Percentiles rank a stretch among this genome's conserved stretches.
phyloP scores from a whole-genome alignment of 2,797 vertebrate genomes.

The Cynopterus sphinx region DNA sequence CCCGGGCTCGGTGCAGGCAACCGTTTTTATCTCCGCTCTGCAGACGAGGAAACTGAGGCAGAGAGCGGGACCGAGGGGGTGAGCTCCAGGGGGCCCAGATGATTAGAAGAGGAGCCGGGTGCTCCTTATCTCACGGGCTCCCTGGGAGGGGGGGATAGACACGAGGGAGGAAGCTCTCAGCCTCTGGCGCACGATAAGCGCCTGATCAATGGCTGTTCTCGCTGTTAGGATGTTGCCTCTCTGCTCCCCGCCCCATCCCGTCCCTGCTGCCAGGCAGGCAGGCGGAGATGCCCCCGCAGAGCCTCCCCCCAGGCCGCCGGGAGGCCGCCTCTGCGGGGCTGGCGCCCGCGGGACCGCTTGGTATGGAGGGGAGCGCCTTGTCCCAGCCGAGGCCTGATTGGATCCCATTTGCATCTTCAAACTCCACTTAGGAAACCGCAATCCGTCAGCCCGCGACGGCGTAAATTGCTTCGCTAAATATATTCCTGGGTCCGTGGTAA shows the following conservation, averaged over 20 bases:
- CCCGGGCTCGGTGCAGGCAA: not conserved
- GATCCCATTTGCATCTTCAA: constrained; percentile 78
- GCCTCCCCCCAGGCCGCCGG: not conserved
- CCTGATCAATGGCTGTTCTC: not conserved
- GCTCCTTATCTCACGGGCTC: accelerated
- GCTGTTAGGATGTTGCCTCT: not conserved
- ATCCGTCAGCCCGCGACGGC: constrained; percentile 76
- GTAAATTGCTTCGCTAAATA: constrained; percentile 80
- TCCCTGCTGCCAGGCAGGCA: not conserved
- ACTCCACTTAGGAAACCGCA: constrained; percentile 73
- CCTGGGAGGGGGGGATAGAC: not conserved
- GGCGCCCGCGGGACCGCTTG: accelerated
- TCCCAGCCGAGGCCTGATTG: constrained; percentile 21
- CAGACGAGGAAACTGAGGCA: constrained; percentile 11
- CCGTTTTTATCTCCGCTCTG: not conserved
- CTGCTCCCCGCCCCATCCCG: not conserved
- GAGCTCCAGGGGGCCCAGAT: not conserved
- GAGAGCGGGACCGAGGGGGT: not conserved
- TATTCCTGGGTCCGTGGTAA: constrained; percentile 77
- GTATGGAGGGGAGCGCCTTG: not conserved
- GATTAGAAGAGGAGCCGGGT: not conserved
- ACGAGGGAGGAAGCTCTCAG: no score
- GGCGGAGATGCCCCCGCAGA: not conserved
- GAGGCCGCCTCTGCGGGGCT: not conserved
- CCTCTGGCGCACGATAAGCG: not conserved